These are phyloP conservation scores for Argyresthia albistria DNA, from an alignment of 2,888 invertebrate genomes.

Conservation along the genomic window DNA sequence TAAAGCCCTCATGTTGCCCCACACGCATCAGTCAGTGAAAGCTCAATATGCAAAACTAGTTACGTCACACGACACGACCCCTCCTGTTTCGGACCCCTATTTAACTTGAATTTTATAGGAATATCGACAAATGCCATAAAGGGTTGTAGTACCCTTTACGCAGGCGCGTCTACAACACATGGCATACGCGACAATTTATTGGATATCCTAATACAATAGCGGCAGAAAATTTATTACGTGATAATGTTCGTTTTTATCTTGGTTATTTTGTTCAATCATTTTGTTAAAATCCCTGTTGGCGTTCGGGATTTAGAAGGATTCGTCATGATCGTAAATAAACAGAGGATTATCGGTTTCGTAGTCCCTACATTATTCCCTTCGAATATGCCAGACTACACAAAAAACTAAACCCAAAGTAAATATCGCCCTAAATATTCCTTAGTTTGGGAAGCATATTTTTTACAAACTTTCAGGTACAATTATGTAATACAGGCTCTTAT, in stretches of 20 bases:
- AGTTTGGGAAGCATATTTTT: no score
- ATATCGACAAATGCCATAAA: slow-evolving; percentile 11
- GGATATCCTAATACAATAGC: slow-evolving; percentile 53
- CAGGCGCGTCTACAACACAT: slow-evolving; percentile 12
- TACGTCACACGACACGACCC: slow-evolving; percentile 1
- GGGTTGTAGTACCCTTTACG: slow-evolving; percentile 24
- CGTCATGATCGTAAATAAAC: slow-evolving; percentile 11
- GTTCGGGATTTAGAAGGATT: slow-evolving; percentile 15
- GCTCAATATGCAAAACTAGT: slow-evolving; percentile 6
- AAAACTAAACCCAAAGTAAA: no score
- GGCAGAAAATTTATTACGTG: slow-evolving; percentile 58
- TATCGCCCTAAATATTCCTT: no score
- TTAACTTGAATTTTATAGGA: slow-evolving; percentile 12
- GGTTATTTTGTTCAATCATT: slow-evolving; percentile 30
- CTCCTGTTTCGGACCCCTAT: slow-evolving; percentile 2
- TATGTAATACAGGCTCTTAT: no score
- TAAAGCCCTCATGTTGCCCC: slow-evolving; percentile 2
- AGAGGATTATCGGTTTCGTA: neutral
- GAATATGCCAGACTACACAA: no score
- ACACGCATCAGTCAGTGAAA: neutral
- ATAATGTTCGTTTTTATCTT: slow-evolving; percentile 46
- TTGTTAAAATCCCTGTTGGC: slow-evolving; percentile 24
- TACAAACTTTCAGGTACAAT: no score
- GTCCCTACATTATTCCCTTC: neutral
- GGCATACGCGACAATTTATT: slow-evolving; percentile 57